A percentile compares a stretch with the other conserved stretches of the same genome.
Evolutionary conservation across 2,113 vertebrate species (phyloP).

Genomic region (Heterotilapia buettikoferi): DNA sequence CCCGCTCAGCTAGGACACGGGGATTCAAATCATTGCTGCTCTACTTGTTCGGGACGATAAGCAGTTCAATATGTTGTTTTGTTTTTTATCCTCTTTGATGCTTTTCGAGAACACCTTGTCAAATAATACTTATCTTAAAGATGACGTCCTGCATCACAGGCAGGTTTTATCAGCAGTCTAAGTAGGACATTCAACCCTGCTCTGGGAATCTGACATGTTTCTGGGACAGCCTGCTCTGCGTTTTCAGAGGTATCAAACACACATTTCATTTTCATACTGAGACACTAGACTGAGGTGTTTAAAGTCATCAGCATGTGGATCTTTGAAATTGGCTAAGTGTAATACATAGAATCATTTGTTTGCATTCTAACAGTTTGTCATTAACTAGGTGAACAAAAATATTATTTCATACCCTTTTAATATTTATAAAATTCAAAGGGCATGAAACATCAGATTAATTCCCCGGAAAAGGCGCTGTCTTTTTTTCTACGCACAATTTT

Average conservation of each 20-base stretch:
- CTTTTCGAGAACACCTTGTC: background rate
- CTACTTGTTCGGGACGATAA: slow-evolving; percentile 18
- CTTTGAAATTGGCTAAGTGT: background rate
- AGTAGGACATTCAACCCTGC: slow-evolving; percentile 15
- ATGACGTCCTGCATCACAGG: background rate
- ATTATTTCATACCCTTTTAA: background rate
- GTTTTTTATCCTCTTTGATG: slow-evolving; percentile 1
- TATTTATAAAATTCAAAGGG: background rate
- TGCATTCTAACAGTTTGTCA: background rate
- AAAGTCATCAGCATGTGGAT: background rate
- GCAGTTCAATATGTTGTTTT: background rate
- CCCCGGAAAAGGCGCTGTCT: background rate
- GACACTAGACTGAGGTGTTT: background rate
- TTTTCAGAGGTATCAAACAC: slow-evolving; percentile 1
- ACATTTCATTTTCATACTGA: background rate
- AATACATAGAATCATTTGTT: background rate
- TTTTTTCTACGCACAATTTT: background rate
- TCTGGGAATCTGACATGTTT: slow-evolving; percentile 9
- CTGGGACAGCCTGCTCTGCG: background rate
- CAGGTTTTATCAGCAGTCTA: slow-evolving; percentile 3
- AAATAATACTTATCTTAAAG: background rate
- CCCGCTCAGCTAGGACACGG: background rate
- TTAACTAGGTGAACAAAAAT: background rate
- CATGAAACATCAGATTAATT: background rate
- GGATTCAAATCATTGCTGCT: slow-evolving; percentile 44